phyloP scores from a whole-genome alignment of 2,113 vertebrate genomes.

The Hypocryptadius cinnamomeus region DNA sequence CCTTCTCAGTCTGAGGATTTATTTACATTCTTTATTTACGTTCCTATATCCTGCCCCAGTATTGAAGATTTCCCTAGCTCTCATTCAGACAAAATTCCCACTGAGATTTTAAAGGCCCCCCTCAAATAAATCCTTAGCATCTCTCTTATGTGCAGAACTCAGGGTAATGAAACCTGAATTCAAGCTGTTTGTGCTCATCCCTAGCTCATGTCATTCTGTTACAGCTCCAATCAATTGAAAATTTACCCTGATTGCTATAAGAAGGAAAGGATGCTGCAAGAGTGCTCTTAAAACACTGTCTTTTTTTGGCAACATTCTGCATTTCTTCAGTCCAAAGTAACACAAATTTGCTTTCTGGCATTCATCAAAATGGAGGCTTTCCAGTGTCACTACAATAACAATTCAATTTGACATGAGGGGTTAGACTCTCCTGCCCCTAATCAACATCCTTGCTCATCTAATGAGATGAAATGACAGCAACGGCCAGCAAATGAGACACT shows the following conservation, averaged over 20 bases:
- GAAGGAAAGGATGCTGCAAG: background rate
- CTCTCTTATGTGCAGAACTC: background rate
- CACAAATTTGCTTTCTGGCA: background rate
- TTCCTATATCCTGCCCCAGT: background rate
- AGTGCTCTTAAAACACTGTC: background rate
- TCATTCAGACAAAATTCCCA: constrained; percentile 22
- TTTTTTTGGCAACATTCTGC: background rate
- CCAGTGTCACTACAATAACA: background rate
- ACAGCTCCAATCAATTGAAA: background rate
- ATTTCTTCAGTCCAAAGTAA: background rate
- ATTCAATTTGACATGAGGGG: background rate
- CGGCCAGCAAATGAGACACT: background rate
- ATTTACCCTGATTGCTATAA: background rate
- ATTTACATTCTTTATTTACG: constrained; percentile 23
- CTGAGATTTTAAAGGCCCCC: background rate
- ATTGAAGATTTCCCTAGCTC: background rate
- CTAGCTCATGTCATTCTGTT: background rate
- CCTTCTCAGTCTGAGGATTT: background rate
- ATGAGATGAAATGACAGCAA: background rate
- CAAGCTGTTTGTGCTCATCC: background rate
- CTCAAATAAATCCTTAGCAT: background rate
- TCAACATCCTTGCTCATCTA: background rate
- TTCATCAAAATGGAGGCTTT: background rate
- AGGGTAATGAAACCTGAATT: background rate
- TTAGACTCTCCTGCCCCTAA: background rate